Evolutionary conservation across 2,113 vertebrate species (phyloP).

Genomic region (Gorsachius goisagi): DNA sequence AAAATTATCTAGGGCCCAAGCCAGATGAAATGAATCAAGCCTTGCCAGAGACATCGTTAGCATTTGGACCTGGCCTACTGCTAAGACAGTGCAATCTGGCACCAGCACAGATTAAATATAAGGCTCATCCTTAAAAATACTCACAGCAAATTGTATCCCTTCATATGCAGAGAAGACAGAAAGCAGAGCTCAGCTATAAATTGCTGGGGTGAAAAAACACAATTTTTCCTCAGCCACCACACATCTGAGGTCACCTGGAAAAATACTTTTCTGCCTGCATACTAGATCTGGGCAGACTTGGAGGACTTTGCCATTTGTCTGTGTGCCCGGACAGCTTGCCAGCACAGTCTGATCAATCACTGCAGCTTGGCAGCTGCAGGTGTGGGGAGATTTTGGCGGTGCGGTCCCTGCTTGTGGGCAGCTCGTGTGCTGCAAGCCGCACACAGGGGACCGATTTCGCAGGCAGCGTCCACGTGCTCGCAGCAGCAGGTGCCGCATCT

Average conservation of each 20-base stretch:
- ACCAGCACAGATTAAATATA: slow-evolving; percentile 18
- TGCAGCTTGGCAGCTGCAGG: background rate
- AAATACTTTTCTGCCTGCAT: background rate
- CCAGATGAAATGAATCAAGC: slow-evolving; percentile 21
- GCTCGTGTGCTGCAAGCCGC: background rate
- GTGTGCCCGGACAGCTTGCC: background rate
- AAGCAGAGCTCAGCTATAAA: slow-evolving; percentile 7
- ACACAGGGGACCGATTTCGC: rapidly evolving
- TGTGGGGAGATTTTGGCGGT: background rate
- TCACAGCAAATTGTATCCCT: slow-evolving; percentile 14
- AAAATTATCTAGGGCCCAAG: slow-evolving; percentile 27
- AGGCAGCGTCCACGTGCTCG: background rate
- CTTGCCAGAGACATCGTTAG: slow-evolving; percentile 20
- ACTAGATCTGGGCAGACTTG: background rate
- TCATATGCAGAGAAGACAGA: background rate
- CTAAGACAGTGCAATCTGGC: slow-evolving; percentile 25
- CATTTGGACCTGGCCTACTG: slow-evolving; percentile 47
- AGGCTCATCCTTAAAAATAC: slow-evolving; percentile 50
- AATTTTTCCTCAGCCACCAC: background rate
- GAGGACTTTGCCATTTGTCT: background rate
- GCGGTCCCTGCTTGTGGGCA: background rate
- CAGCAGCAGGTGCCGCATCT: background rate
- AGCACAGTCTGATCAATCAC: background rate
- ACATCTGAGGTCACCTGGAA: slow-evolving; percentile 15
- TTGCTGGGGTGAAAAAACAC: background rate